These are phyloP conservation scores for Mya arenaria DNA, from an alignment of 1,140 invertebrate species.

Conservation along the genomic window DNA sequence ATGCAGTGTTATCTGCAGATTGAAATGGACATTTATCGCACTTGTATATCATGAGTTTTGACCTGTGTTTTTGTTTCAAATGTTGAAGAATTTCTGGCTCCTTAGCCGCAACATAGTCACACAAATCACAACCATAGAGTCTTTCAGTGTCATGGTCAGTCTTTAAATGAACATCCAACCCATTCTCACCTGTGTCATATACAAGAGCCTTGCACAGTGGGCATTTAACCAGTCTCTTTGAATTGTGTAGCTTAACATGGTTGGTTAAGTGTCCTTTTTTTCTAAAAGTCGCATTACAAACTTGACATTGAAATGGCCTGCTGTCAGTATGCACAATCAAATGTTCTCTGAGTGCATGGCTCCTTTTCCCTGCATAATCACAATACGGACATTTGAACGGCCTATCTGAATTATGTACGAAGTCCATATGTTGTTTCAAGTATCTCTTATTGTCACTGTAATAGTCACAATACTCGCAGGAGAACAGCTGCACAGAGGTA, in stretches of 20 bases:
- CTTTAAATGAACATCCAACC: constrained; percentile 70
- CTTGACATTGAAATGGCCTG: constrained; percentile 75
- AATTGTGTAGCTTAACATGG: constrained; percentile 78
- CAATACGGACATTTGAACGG: constrained; percentile 80
- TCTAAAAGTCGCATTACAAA: constrained; percentile 79
- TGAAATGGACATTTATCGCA: constrained; percentile 48
- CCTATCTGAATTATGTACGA: constrained; percentile 77
- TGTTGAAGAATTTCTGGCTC: constrained; percentile 70
- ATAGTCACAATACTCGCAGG: constrained; percentile 75
- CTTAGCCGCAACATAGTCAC: constrained; percentile 71
- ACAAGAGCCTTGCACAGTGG: constrained; percentile 60
- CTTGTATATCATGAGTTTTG: constrained; percentile 43
- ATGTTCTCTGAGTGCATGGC: constrained; percentile 78
- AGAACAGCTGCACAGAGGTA: constrained; percentile 40
- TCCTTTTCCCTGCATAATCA: constrained; percentile 80
- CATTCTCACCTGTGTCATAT: constrained; percentile 53
- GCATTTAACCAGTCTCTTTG: constrained; percentile 65
- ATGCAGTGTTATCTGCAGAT: constrained; percentile 37
- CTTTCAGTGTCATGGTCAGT: constrained; percentile 69
- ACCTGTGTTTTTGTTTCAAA: constrained; percentile 58
- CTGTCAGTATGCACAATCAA: constrained; percentile 78
- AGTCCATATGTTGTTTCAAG: constrained; percentile 79
- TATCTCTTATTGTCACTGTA: constrained; percentile 79
- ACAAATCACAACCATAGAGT: constrained; percentile 73
- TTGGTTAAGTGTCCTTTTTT: constrained; percentile 80